These are phyloP conservation scores for Sycophaga agraensis DNA, from an alignment of 1,140 invertebrate species.

Conservation along the genomic window DNA sequence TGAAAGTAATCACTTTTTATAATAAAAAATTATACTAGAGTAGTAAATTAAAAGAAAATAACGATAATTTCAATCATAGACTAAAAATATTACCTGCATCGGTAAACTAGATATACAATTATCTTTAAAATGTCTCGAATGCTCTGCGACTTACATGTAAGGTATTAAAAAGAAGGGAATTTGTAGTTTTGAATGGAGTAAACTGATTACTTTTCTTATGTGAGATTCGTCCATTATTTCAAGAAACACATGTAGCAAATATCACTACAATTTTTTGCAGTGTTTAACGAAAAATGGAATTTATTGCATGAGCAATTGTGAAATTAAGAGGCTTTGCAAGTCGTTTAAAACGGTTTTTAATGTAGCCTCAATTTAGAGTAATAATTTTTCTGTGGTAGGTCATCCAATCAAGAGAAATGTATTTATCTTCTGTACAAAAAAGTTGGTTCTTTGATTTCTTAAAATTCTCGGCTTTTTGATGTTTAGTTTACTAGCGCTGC, in stretches of 20 bases:
- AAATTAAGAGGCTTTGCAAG: not conserved
- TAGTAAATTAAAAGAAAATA: too few relatives aligned
- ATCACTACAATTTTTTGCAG: too few relatives aligned
- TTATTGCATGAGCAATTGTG: not conserved
- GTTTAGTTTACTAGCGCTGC: constrained; percentile 20
- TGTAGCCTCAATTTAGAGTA: not conserved
- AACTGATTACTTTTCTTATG: not conserved
- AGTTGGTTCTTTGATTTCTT: constrained; percentile 10
- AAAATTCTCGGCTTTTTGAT: not conserved
- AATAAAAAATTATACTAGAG: too few relatives aligned
- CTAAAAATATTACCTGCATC: too few relatives aligned
- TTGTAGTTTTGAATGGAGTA: too few relatives aligned
- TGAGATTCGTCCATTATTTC: not conserved
- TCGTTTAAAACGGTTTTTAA: constrained; percentile 10
- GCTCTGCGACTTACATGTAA: too few relatives aligned
- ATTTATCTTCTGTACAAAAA: constrained; percentile 26
- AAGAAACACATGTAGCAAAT: not conserved
- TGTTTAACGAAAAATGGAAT: not conserved
- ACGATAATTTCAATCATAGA: too few relatives aligned
- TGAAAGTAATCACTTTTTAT: too few relatives aligned
- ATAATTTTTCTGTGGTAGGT: constrained; percentile 7
- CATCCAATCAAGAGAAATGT: constrained; percentile 7
- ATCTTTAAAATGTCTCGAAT: too few relatives aligned
- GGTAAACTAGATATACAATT: too few relatives aligned
- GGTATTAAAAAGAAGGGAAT: too few relatives aligned